These are phyloP conservation scores for Aphelinus certus DNA, from an alignment of 1,140 invertebrate genomes.

Conservation along the genomic window DNA sequence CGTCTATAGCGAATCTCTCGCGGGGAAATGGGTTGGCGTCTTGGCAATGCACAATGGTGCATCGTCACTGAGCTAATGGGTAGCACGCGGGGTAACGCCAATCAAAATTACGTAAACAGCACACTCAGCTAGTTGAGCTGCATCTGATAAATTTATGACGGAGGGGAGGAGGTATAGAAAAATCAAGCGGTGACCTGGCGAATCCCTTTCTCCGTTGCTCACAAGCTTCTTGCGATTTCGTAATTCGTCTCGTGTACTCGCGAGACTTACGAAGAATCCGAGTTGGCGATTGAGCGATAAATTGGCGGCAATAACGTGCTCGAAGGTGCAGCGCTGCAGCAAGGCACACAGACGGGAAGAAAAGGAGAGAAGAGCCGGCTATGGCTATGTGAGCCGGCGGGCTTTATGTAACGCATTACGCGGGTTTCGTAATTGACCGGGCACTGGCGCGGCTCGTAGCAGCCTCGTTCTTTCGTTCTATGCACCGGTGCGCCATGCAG, in stretches of 20 bases:
- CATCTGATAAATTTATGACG: too few species aligned
- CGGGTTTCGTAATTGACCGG: slow-evolving; percentile 48
- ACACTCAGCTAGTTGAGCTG: too few species aligned
- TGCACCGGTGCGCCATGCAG: not conserved
- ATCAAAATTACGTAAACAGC: slow-evolving; percentile 7
- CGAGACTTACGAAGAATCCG: not conserved
- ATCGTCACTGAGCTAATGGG: too few species aligned
- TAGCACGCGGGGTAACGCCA: not conserved
- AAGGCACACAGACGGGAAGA: slow-evolving; percentile 5
- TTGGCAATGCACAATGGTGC: too few species aligned
- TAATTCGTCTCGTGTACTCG: not conserved
- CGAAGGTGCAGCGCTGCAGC: not conserved
- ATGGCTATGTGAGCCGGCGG: not conserved
- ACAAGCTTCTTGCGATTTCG: not conserved
- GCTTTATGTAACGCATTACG: slow-evolving; percentile 50
- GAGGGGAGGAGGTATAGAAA: too few species aligned
- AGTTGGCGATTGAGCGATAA: not conserved
- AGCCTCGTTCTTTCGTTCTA: slow-evolving; percentile 3
- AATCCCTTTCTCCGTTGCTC: too few species aligned
- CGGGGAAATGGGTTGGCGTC: too few species aligned
- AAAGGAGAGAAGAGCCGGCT: not conserved
- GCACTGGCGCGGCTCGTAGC: not conserved
- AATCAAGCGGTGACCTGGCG: too few species aligned
- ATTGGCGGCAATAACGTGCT: not conserved
- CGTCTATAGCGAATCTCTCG: too few species aligned